Base-by-base conservation (phyloP, 2,113 vertebrate genomes). In the Pongo abelii region DNA sequence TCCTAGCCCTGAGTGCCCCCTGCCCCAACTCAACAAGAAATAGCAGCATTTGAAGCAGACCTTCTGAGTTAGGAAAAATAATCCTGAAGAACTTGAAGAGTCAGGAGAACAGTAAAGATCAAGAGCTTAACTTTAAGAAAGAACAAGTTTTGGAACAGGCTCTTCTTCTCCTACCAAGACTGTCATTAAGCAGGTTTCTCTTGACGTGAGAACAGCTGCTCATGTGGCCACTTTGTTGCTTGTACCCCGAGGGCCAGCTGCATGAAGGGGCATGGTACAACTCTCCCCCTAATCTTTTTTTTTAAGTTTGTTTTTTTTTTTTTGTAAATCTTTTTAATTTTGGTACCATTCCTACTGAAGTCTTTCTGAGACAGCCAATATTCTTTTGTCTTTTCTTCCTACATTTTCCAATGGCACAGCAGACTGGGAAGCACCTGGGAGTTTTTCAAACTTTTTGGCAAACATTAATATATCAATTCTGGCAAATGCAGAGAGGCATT, bases 161-260 rank as follows among this genome's bases (percentile, higher is more conserved):
- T 98, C 98, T 97, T 98, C 97, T 96, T 97, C 97, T 97, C 55
- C 93, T 94, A 81, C 52, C 87, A 90, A 94, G 72, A n/a, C 27
- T 46, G 35, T 96, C 52, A 88, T 9, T 91, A 87, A 81, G 83
- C 78, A 72, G 40, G 22, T 8, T 91, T 97, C 94, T 95, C 91
- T 81, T 91, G 89, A 50, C 84, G 27, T 10, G n/a, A 80, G 94
- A 94, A 95, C 38, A 61, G 69, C 12, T 5, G 6, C 27, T 55
- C 35, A 3, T 0, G 25, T 18, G 89, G 78, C 64, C 0, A 7
- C 70, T 32, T 52, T 43, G 35, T 46, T 67, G 22, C 52, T 17
- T 75, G 48, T n/a, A 10, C n/a, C 52, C 61, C 3, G 55, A 32
- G 74, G 27, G 30, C 48, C 8, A 20, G 10, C 35, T 8, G 5